Base-by-base conservation (phyloP, 1,140 invertebrate species). In the Orius insidiosus region DNA sequence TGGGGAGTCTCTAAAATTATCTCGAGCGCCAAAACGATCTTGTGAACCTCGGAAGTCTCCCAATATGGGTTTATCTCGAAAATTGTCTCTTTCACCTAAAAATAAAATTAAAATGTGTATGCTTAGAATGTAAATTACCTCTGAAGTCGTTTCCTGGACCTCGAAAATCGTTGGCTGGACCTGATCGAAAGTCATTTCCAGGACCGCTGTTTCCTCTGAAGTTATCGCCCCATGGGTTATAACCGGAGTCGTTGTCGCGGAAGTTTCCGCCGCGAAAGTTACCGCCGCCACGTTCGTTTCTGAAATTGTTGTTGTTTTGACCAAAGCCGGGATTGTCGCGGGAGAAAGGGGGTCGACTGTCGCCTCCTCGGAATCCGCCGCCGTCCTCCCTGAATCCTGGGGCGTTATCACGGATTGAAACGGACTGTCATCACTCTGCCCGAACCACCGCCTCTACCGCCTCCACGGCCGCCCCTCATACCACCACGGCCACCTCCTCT, bases 331-430 rank as follows among this genome's bases (percentile, higher is more conserved):
- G 24, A 24, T 24, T 24, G 7, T 24, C 24, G 24, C 24, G 24
- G 7, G 3, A 3, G 24, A 24, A 24, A 4, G 24, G 24, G 24
- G 24, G 24, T 24, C 24, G 24, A 4, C 24, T 7, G 3, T 60
- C 58, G 31, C 55, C 44, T n/a, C 59, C 52, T 15, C 50, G 49
- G 32, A 42, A 48, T 9, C 31, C 39, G 5, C 38, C 38, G 7
- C 36, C 37, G 10, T 10, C 8, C 5, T 40, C 33, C 5, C 46
- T 39, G 34, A 48, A 48, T n/a, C 38, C 46, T 10, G 62, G 63
- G 50, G 62, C 65, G 15, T 63, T 54, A 49, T 66, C 64, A 46
- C 63, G 52, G 62, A 64, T 49, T 54, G 60, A 41, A 52, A 58
- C 41, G 52, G 39, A 43, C 39, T 55, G n/a, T 16, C 10, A 7